Evolutionary conservation across 2,888 invertebrate genomes (phyloP), one percentile per base, ranked within the genome.

Genomic region (Meiosimyza platycephala): DNA sequence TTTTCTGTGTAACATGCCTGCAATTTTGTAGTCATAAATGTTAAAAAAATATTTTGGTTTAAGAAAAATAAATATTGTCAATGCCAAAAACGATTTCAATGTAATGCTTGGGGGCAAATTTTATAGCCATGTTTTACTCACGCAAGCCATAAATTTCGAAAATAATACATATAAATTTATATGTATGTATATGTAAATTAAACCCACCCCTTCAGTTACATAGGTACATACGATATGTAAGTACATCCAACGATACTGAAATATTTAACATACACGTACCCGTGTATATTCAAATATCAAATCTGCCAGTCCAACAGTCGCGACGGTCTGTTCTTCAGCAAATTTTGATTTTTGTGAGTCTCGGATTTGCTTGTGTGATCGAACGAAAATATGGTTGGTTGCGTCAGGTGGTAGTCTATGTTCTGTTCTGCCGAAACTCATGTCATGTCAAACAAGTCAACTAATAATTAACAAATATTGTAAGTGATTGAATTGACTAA

Each of bases 401-500:
- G 40, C 40, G 4, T 5, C 76, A 80, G 78, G 81, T 40, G 50
- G 75, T 73, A 66, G n/a, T n/a, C 65, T 76, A 76, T 78, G 76
- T 76, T 73, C 75, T 78, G 74, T 73, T 76, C 1, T 15, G 13
- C 18, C 16, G 55, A 55, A 40, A 55, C 18, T 55, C 16, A 55
- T 55, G 33, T 7, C 33, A 28, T 60, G 59, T 60, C 28, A 60
- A 28, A 60, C 33, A 60, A 60, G 33, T 60, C 28, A 60, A 60
- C 33, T 60, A 60, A 22, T 60, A 60, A 60, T n/a, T 60, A 60
- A 33, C 13, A 15, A 33, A 28, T 28, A 72, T 76, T 76, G 77
- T 75, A 72, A 71, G 57, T 3, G 50, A 64, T 73, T 71, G 50
- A 69, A 76, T 72, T 78, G 79, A 40, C 9, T 6, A 40, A 3